phyloP scores from a whole-genome alignment of 2,113 vertebrate genomes.

The Hemicordylus capensis region DNA sequence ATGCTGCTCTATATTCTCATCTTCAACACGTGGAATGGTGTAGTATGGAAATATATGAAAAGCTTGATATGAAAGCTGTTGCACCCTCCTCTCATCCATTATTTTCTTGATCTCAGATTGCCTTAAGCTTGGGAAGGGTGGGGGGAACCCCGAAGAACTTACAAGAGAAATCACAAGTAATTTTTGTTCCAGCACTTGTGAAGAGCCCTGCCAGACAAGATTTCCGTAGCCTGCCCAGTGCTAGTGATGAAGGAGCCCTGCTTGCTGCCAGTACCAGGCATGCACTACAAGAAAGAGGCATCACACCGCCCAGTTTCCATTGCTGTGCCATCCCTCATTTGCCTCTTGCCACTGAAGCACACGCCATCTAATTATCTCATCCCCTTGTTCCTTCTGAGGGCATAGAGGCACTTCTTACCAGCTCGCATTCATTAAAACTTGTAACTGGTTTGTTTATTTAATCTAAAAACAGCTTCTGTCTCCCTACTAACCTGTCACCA shows the following conservation, averaged over 20 bases:
- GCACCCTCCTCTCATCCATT: constrained; percentile 3
- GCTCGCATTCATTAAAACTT: constrained; percentile 63
- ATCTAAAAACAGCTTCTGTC: constrained; percentile 35
- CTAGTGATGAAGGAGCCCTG: constrained; percentile 40
- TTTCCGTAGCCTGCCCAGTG: constrained; percentile 51
- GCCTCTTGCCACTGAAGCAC: constrained; percentile 48
- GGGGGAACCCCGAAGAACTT: constrained; percentile 35
- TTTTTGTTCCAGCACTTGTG: constrained; percentile 34
- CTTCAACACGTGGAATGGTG: no score
- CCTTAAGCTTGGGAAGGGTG: constrained; percentile 29
- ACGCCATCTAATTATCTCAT: constrained; percentile 52
- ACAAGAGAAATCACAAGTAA: constrained; percentile 51
- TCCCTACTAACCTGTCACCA: constrained; percentile 42
- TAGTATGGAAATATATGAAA: constrained; percentile 27
- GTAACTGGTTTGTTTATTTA: constrained; percentile 59
- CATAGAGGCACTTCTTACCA: constrained; percentile 20
- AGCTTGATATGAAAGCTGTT: background rate
- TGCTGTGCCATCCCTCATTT: constrained; percentile 57
- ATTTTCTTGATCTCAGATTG: background rate
- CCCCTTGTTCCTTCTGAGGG: accelerated
- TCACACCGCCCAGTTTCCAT: constrained; percentile 39
- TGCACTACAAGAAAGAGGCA: constrained; percentile 47
- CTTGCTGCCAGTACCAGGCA: constrained; percentile 46
- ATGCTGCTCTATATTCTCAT: background rate
- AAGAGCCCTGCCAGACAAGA: constrained; percentile 56